These are phyloP conservation scores for Miichthys miiuy DNA, from an alignment of 2,797 vertebrate species.

Conservation along the genomic window DNA sequence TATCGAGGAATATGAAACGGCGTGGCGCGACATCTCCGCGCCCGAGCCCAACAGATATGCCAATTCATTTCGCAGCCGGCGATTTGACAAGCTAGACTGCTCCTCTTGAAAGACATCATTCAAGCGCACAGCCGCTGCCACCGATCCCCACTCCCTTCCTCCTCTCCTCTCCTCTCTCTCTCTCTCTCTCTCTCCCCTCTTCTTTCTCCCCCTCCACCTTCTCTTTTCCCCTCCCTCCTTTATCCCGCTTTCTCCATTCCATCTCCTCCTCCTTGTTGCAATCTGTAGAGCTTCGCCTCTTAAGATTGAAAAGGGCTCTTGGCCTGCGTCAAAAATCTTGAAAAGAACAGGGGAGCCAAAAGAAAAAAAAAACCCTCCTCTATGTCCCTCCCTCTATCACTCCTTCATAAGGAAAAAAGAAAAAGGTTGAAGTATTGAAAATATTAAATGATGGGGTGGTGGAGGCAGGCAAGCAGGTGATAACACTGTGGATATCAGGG, in stretches of 20 bases:
- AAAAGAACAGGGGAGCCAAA: conserved; percentile 72
- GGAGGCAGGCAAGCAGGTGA: conserved; percentile 91
- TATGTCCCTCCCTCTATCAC: conserved; percentile 51
- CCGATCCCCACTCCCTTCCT: conserved; percentile 78
- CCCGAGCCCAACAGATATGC: conserved; percentile 93
- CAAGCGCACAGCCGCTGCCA: conserved; percentile 87
- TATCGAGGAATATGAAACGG: conserved; percentile 98
- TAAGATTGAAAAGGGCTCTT: conserved; percentile 90
- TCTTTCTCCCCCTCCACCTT: conserved; percentile 54
- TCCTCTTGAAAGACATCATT: conserved; percentile 99
- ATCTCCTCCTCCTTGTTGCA: conserved; percentile 80
- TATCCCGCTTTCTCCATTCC: conserved; percentile 72
- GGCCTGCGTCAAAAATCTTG: conserved; percentile 83
- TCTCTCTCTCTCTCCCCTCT: conserved; percentile 62
- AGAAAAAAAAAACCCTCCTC: conserved; percentile 68
- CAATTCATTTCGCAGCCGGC: conserved; percentile 95
- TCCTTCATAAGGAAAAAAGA: conserved; percentile 41
- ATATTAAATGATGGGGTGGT: conserved; percentile 91
- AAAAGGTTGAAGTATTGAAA: conserved; percentile 87
- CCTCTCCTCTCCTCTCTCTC: conserved; percentile 68
- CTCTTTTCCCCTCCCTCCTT: conserved; percentile 68
- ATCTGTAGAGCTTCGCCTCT: conserved; percentile 85
- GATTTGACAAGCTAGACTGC: conserved; percentile 99
- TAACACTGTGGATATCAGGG: conserved; percentile 96
- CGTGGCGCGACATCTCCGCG: conserved; percentile 91